Evolutionary conservation across 2,797 vertebrate genomes (phyloP).

Genomic region (Gymnoscopelus braueri): DNA sequence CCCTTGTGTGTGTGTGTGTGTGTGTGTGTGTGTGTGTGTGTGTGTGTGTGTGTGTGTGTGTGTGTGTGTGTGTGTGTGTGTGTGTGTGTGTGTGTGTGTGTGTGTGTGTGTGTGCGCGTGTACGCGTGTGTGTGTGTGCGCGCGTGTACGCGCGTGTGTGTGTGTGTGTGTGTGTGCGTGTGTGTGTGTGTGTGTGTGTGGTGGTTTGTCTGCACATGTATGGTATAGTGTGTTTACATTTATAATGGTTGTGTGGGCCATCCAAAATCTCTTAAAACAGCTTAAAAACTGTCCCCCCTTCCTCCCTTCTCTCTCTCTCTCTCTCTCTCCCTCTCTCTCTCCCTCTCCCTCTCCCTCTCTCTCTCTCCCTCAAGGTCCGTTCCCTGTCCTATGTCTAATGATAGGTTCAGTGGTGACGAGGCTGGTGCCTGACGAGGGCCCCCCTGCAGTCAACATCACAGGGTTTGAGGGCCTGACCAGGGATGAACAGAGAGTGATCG

Average conservation of each 20-base stretch:
- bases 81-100: neutral
- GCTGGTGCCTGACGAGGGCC: conserved; percentile 75
- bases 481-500: conserved; percentile 82
- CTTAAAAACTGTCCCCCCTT: neutral
- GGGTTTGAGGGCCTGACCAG: conserved; percentile 70
- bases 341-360: neutral
- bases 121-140: no score
- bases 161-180: no score
- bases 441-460: conserved; percentile 65
- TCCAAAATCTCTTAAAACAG: neutral
- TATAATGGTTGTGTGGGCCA: no score
- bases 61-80: no score
- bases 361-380: conserved; percentile 82
- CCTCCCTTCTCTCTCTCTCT: neutral
- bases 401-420: conserved; percentile 87
- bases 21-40: no score
- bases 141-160: neutral
- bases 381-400: conserved; percentile 94
- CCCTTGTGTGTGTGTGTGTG: no score
- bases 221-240: no score
- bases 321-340: neutral
- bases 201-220: no score
- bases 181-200: no score
- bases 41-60: neutral
- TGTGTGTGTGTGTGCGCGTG: no score